A percentile compares a stretch with the other conserved stretches of the same genome.
phyloP scores from a whole-genome alignment of 2,888 invertebrate species.

The Drosophila prostipennis region DNA sequence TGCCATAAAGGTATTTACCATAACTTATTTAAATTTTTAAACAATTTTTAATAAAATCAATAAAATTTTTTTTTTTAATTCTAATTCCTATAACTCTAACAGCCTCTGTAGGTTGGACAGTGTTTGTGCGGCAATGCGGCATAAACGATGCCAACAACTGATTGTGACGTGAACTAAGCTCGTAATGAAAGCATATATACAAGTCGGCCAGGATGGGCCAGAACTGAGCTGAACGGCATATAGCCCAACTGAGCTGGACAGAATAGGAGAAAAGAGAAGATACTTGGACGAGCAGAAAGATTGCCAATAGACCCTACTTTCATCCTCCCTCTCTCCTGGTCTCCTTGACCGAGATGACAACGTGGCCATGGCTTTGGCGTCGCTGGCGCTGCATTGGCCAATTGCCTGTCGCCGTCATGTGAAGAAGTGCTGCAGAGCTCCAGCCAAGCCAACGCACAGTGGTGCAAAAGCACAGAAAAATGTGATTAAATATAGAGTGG shows the following conservation, averaged over 20 bases:
- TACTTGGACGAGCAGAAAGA: constrained; percentile 31
- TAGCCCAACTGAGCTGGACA: constrained; percentile 8
- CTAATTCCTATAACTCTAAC: neutral
- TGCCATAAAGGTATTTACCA: no score
- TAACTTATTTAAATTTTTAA: neutral
- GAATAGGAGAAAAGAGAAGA: constrained; percentile 18
- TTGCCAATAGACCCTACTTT: constrained; percentile 27
- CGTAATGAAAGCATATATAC: constrained; percentile 80
- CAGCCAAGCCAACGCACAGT: constrained; percentile 37
- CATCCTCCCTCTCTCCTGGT: constrained; percentile 28
- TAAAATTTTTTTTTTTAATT: no score
- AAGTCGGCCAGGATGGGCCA: constrained; percentile 50
- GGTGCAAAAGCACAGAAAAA: neutral
- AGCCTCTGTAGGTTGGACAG: constrained; percentile 14
- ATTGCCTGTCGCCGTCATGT: constrained; percentile 69
- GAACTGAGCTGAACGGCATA: constrained; percentile 10
- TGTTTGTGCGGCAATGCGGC: constrained; percentile 73
- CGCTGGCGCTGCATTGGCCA: constrained; percentile 66
- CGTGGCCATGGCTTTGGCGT: constrained; percentile 46
- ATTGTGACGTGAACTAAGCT: constrained; percentile 83
- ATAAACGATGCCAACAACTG: constrained; percentile 82
- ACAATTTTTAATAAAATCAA: no score
- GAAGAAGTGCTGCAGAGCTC: constrained; percentile 52
- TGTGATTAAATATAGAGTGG: neutral
- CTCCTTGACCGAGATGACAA: constrained; percentile 58